These are phyloP conservation scores for Oscheius myriophilus DNA, from an alignment of 2,888 invertebrate species.

Conservation along the genomic window DNA sequence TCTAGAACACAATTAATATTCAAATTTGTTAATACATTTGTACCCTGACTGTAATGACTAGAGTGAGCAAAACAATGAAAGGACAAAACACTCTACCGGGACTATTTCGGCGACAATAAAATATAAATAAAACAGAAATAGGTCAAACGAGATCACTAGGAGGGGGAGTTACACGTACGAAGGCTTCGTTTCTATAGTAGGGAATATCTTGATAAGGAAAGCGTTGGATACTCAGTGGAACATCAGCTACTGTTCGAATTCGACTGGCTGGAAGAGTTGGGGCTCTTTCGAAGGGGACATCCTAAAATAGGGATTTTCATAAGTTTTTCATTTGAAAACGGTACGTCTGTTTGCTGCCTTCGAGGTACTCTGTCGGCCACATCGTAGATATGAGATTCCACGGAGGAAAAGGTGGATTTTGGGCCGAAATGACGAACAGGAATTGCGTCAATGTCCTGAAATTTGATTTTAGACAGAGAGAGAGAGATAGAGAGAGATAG, in stretches of 20 bases:
- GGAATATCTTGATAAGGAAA: not conserved
- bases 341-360: slow-evolving; percentile 1
- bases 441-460: slow-evolving; percentile 11
- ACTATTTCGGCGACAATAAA: no score
- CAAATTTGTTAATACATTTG: not conserved
- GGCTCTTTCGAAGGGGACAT: slow-evolving; percentile 17
- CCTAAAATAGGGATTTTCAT: not conserved
- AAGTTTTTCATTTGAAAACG: no score
- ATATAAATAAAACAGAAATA: no score
- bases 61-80: no score
- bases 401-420: not conserved
- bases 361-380: not conserved
- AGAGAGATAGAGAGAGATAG: not conserved
- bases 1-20: not conserved
- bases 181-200: slow-evolving; percentile 10
- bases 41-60: no score
- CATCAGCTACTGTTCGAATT: slow-evolving; percentile 19
- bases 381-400: slow-evolving; percentile 10
- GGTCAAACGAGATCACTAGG: no score
- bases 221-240: slow-evolving; percentile 2
- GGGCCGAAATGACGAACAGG: slow-evolving; percentile 5
- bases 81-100: no score
- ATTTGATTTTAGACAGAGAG: not conserved
- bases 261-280: slow-evolving; percentile 17
- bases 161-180: not conserved